Base-by-base conservation (phyloP, 2,888 invertebrate genomes). In the Lasioglossum calceatum region DNA sequence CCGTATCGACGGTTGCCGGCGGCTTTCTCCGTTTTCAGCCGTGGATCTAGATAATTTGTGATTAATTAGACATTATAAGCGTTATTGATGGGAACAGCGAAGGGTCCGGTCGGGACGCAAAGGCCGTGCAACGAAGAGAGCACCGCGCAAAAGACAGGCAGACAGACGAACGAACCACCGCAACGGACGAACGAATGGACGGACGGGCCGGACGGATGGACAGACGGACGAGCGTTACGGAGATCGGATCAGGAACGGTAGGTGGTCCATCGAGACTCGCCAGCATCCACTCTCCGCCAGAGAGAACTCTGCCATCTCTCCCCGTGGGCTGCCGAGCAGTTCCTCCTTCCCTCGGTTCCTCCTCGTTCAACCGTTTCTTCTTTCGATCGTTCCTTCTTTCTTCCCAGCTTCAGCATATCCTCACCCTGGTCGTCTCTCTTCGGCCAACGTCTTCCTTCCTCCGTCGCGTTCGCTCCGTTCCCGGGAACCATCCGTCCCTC, bases 161-260 rank as follows among this genome's bases (percentile, higher is more conserved):
- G 87, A 80, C 80, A 84, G 76, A 88, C 87, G 90, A 79, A 90
- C 81, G 85, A 84, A 87, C 84, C 85, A 87, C 79, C 77, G 85
- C 61, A 61, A 89, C 89, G 90, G 78, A 90, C 81, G 85, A 82
- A 88, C 84, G 86, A 87, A 80, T 77, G 85, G 79, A 88, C 87
- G 90, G 80, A 90, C 81, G 89, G 87, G 92, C 61, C 88, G 92
- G 88, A 90, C 87, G 86, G 86, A 88, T 77, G 86, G 86, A 90
- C 89, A 88, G 87, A 90, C 87, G 80, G 86, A 90, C 88, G 87
- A 92, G 92, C 94, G 93, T 93, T 94, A 92, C 93, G 90, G 87
- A 94, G 95, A 95, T 94, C 93, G 90, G 94, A 95, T 95, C 95
- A 93, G 92, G 92, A 94, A 94, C 94, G 94, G 95, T 95, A 95